A percentile compares a stretch with the other conserved stretches of the same genome.
phyloP scores from a whole-genome alignment of 2,113 vertebrate species.

The Forbesichthys papilliferus region DNA sequence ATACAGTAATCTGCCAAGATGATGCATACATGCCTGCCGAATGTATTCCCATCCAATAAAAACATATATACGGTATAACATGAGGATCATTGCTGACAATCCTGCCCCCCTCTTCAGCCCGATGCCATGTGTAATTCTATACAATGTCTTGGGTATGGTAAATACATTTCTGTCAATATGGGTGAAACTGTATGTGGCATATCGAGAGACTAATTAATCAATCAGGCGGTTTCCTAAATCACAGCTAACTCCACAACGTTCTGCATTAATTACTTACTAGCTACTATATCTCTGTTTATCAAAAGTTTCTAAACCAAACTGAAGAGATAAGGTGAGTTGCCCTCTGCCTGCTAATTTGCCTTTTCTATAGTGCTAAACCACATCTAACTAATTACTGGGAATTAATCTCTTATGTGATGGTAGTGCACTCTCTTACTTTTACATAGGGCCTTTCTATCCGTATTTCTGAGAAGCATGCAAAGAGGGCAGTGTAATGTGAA shows the following conservation, averaged over 20 bases:
- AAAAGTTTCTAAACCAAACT: too few relatives aligned
- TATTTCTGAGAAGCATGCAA: constrained; percentile 67
- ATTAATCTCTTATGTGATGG: constrained; percentile 59
- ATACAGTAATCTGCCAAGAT: not conserved
- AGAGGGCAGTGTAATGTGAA: constrained; percentile 41
- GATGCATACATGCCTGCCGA: not conserved
- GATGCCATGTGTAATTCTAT: too few relatives aligned
- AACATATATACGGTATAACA: not conserved
- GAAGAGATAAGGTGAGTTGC: too few relatives aligned
- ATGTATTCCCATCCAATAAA: not conserved
- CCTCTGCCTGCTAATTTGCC: constrained; percentile 26
- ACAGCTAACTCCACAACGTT: too few relatives aligned
- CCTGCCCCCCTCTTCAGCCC: too few relatives aligned
- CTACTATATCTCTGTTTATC: too few relatives aligned
- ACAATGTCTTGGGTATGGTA: too few relatives aligned
- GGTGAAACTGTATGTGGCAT: too few relatives aligned
- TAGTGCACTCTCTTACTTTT: constrained; percentile 34
- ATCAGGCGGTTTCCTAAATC: too few relatives aligned
- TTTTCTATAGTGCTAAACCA: constrained; percentile 17
- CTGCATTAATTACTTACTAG: too few relatives aligned
- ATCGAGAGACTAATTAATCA: too few relatives aligned
- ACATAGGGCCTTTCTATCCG: constrained; percentile 43
- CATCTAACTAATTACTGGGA: constrained; percentile 54
- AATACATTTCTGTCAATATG: not conserved
- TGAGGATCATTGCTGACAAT: not conserved